These are phyloP conservation scores for Caenorhabditis sinica DNA, from an alignment of 2,888 invertebrate genomes.

Conservation along the genomic window DNA sequence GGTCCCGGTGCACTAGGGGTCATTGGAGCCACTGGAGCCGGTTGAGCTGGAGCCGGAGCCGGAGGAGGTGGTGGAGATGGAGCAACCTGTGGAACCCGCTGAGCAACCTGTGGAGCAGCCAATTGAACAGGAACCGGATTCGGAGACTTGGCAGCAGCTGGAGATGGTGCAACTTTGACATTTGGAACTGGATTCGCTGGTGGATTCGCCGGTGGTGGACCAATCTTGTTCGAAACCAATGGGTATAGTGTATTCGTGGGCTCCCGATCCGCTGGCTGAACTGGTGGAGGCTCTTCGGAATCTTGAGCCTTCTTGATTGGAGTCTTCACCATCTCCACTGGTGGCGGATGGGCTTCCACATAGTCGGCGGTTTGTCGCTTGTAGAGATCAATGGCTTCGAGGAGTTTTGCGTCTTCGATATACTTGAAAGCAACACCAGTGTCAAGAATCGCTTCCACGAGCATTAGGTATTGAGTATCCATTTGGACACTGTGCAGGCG, in stretches of 20 bases:
- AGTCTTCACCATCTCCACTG: neutral
- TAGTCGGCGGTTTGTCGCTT: slow-evolving; percentile 36
- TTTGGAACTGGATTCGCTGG: slow-evolving; percentile 8
- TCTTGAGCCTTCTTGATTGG: slow-evolving; percentile 7
- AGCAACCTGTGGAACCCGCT: too few relatives aligned
- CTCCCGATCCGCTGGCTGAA: neutral
- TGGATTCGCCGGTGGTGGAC: slow-evolving; percentile 7
- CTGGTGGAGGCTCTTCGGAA: slow-evolving; percentile 4
- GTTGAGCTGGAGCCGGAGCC: neutral
- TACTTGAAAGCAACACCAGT: slow-evolving; percentile 54
- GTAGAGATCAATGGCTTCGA: slow-evolving; percentile 24
- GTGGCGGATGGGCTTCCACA: slow-evolving; percentile 55
- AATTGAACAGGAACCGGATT: neutral
- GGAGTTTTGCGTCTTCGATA: slow-evolving; percentile 33
- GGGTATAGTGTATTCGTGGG: slow-evolving; percentile 20
- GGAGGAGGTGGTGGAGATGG: neutral
- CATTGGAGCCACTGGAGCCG: neutral
- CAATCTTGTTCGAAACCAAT: slow-evolving; percentile 5
- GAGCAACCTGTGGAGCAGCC: too few relatives aligned
- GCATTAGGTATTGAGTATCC: slow-evolving; percentile 58
- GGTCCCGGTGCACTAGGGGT: neutral
- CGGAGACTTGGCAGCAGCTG: slow-evolving; percentile 5
- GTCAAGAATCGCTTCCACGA: slow-evolving; percentile 50
- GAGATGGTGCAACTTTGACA: neutral
- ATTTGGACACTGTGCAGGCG: slow-evolving; percentile 55